Percentiles rank a stretch among this genome's conserved stretches.
phyloP scores from a whole-genome alignment of 2,113 vertebrate genomes.

The Macquaria ambigua region DNA sequence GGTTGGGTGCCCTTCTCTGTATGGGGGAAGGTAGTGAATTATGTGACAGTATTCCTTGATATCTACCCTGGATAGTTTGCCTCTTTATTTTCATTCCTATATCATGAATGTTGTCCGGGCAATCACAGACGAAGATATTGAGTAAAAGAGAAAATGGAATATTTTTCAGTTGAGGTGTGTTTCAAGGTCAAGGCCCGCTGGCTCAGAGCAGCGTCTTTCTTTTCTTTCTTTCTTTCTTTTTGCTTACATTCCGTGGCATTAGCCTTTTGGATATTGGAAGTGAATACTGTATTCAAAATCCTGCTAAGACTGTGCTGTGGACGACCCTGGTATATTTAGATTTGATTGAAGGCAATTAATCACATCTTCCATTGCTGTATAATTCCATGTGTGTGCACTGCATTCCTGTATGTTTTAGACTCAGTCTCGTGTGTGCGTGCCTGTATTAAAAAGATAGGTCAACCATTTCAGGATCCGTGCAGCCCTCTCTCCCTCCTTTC shows the following conservation, averaged over 20 bases:
- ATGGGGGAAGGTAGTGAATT: constrained; percentile 9
- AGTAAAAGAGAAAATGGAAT: constrained; percentile 24
- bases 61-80: not conserved
- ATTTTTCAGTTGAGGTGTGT: constrained; percentile 37
- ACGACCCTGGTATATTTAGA: constrained; percentile 54
- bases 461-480: constrained; percentile 72
- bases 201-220: constrained; percentile 3
- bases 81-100: not conserved
- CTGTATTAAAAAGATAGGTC: constrained; percentile 68
- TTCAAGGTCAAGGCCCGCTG: constrained; percentile 52
- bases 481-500: constrained; percentile 57
- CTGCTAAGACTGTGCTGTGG: constrained; percentile 24
- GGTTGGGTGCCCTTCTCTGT: constrained; percentile 11
- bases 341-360: constrained; percentile 60
- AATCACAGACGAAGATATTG: not conserved
- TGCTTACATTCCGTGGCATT: constrained; percentile 39
- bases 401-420: constrained; percentile 1
- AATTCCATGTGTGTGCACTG: constrained; percentile 1
- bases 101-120: not conserved
- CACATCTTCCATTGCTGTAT: constrained; percentile 15
- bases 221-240: not conserved
- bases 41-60: constrained; percentile 23
- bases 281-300: constrained; percentile 52
- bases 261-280: constrained; percentile 56
- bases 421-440: not conserved